These are phyloP conservation scores for Halocaridina rubra DNA, from an alignment of 2,888 invertebrate genomes.

Conservation along the genomic window DNA sequence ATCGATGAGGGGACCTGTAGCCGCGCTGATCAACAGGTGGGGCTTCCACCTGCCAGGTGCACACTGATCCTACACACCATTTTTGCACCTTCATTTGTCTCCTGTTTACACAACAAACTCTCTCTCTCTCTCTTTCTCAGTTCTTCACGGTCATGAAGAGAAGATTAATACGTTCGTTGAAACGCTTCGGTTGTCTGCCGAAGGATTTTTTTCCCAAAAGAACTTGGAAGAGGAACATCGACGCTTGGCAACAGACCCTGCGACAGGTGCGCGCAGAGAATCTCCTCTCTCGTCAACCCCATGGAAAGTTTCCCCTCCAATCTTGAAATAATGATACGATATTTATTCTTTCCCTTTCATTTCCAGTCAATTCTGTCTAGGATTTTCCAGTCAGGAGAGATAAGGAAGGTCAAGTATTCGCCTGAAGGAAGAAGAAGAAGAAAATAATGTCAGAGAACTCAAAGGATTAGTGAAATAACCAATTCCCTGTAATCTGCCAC, in stretches of 20 bases:
- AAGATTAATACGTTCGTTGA: not conserved
- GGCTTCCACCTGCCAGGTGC: slow-evolving; percentile 53
- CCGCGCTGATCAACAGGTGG: slow-evolving; percentile 56
- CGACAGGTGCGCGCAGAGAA: slow-evolving; percentile 40
- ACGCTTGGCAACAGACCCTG: slow-evolving; percentile 32
- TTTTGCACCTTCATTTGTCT: no score
- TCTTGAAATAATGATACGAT: no score
- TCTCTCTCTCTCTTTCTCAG: not conserved
- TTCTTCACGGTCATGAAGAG: not conserved
- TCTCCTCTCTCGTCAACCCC: slow-evolving; percentile 18
- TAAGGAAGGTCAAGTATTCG: not conserved
- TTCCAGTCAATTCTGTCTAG: no score
- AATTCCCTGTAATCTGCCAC: no score
- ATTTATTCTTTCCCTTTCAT: no score
- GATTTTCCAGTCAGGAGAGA: no score
- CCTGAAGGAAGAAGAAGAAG: no score
- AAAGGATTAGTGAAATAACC: no score
- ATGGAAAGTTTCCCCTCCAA: slow-evolving; percentile 33
- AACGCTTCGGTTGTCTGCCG: no score
- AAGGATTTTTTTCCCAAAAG: no score
- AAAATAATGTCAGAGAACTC: no score
- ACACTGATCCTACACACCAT: not conserved
- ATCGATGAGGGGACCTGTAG: slow-evolving; percentile 55
- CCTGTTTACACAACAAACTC: not conserved
- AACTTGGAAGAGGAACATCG: not conserved